A percentile compares a stretch with the other conserved stretches of the same genome.
Conservation (phyloP, 2,797 vertebrate genomes). For the Sparus aurata region DNA sequence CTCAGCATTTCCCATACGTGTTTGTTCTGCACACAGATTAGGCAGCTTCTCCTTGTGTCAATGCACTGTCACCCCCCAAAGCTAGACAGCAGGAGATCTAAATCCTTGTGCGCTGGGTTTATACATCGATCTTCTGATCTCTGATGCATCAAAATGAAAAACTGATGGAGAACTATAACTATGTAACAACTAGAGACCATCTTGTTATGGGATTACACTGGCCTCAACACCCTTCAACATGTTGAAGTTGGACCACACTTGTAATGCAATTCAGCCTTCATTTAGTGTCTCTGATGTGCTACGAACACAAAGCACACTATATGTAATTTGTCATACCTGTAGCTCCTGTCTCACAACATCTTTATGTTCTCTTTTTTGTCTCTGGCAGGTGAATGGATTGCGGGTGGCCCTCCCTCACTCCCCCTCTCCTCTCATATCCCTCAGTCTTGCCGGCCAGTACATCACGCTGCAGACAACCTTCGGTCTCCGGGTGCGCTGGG, state of each 20-base stretch:
- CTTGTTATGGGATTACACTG: too few relatives aligned
- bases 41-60: neutral
- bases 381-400: conserved; percentile 79
- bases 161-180: neutral
- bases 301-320: too few relatives aligned
- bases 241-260: too few relatives aligned
- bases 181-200: neutral
- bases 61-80: too few relatives aligned
- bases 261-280: too few relatives aligned
- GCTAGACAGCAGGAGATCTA: too few relatives aligned
- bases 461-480: conserved; percentile 84
- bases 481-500: conserved; percentile 87
- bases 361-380: conserved; percentile 19
- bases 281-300: too few relatives aligned
- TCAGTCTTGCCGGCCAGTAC: conserved; percentile 85
- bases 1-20: too few relatives aligned
- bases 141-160: neutral
- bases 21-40: too few relatives aligned
- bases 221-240: too few relatives aligned
- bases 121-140: neutral
- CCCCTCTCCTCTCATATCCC: conserved; percentile 76
- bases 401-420: conserved; percentile 83
- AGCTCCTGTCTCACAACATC: neutral
- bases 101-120: neutral
- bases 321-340: neutral